Conservation (phyloP, 2,888 invertebrate genomes). For the Spodoptera exigua region DNA sequence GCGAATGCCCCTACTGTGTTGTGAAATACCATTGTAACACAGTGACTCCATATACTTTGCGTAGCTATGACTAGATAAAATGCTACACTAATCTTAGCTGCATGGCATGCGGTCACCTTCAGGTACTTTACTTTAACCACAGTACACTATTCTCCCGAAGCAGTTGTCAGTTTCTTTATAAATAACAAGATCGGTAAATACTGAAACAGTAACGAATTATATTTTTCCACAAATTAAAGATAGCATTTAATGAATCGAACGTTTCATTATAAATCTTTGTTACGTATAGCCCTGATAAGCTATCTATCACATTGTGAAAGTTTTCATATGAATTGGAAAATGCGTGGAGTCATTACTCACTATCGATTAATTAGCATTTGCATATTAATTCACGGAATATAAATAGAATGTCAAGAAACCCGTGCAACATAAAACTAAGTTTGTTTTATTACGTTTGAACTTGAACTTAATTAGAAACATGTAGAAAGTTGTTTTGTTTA, state of each 20-base stretch:
- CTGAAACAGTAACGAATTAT: neutral
- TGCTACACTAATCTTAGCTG: too few species aligned
- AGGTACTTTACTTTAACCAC: too few species aligned
- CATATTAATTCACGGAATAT: neutral
- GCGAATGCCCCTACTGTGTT: too few species aligned
- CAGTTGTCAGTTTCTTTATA: neutral
- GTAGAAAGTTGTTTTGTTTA: too few species aligned
- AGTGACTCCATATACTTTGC: too few species aligned
- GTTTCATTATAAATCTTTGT: neutral
- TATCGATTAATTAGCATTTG: slow-evolving; percentile 4
- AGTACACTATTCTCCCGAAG: neutral
- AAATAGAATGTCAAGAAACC: neutral
- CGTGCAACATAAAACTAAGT: too few species aligned
- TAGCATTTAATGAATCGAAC: neutral
- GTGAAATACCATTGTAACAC: too few species aligned
- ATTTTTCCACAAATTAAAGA: slow-evolving; percentile 16
- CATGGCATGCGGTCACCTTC: too few species aligned
- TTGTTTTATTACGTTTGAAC: too few species aligned
- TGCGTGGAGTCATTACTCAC: slow-evolving; percentile 1
- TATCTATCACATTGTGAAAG: slow-evolving; percentile 8
- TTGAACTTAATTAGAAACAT: too few species aligned
- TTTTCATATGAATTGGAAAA: slow-evolving; percentile 6
- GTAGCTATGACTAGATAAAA: too few species aligned
- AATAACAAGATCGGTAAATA: neutral
- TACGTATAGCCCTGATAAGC: slow-evolving; percentile 18